phyloP scores from a whole-genome alignment of 2,113 vertebrate species.

The Junco hyemalis region DNA sequence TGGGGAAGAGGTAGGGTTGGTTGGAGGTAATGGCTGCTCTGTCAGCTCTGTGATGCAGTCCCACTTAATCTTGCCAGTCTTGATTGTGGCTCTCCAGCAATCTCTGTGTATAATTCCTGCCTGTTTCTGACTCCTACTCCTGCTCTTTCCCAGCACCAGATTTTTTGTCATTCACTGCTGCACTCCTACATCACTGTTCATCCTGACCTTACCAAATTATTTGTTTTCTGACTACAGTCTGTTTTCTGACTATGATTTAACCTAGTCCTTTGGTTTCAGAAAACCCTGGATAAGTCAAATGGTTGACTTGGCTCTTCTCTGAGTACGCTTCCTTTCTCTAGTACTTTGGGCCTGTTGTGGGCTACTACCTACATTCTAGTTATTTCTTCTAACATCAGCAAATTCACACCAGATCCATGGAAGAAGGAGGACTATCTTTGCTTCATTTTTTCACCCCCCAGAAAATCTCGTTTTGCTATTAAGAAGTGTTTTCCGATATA shows the following conservation, averaged over 20 bases:
- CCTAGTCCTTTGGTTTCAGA: neutral
- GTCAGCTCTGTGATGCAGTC: neutral
- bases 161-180: neutral
- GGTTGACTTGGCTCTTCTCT: neutral
- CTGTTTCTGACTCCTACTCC: neutral
- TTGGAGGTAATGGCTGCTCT: neutral
- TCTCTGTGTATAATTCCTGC: neutral
- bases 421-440: neutral
- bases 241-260: neutral
- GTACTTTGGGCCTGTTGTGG: neutral
- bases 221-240: neutral
- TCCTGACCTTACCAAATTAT: neutral
- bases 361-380: neutral
- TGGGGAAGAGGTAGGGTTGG: neutral
- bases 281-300: neutral
- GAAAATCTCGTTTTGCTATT: neutral
- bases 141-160: neutral
- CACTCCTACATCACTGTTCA: neutral
- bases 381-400: neutral
- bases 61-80: neutral
- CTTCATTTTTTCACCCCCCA: rapidly evolving
- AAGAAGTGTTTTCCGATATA: neutral
- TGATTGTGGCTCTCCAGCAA: neutral
- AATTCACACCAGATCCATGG: neutral
- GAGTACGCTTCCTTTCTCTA: neutral